These are phyloP conservation scores for Spermophilus dauricus DNA, from an alignment of 2,113 vertebrate genomes.

Conservation along the genomic window DNA sequence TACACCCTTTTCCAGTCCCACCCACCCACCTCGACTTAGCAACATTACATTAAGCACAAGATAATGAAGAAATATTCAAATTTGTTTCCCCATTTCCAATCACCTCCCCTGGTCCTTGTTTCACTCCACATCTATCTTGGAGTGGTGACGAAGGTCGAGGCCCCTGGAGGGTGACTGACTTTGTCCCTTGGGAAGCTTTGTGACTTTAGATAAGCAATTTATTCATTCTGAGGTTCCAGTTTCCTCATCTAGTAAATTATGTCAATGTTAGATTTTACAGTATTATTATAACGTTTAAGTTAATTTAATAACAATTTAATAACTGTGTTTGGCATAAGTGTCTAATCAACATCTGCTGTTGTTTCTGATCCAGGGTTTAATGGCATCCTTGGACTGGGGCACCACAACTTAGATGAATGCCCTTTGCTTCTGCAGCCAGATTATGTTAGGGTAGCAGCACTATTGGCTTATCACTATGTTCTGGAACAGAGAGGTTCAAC, in stretches of 20 bases:
- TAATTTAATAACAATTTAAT: neutral
- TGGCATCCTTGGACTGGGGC: neutral
- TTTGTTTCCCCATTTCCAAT: neutral
- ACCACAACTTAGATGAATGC: neutral
- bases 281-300: neutral
- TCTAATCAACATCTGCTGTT: neutral
- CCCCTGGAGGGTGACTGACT: neutral
- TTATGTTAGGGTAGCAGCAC: too few relatives aligned
- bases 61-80: neutral
- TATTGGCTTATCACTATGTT: neutral
- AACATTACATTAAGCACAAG: neutral
- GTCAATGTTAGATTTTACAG: neutral
- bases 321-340: neutral
- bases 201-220: neutral
- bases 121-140: neutral
- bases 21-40: neutral
- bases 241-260: neutral
- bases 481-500: neutral
- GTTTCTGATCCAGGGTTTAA: neutral
- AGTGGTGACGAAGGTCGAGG: neutral
- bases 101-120: neutral
- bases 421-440: fast-evolving
- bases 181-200: neutral
- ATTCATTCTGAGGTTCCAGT: neutral
- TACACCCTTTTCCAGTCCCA: neutral